Conservation (phyloP, 2,888 invertebrate species). For the Chorisops tibialis region DNA sequence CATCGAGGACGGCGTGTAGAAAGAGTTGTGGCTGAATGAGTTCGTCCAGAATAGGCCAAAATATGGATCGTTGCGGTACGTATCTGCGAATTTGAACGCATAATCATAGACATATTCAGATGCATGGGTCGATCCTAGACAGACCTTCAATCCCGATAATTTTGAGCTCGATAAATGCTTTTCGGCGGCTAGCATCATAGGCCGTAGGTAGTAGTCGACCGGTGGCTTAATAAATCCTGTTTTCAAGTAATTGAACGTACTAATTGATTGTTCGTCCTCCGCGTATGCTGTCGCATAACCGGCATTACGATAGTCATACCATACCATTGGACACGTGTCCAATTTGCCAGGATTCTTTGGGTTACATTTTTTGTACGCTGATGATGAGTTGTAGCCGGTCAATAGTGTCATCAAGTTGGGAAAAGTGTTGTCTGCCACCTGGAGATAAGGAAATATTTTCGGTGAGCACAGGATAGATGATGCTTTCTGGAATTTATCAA, state of each 20-base stretch:
- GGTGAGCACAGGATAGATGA: too few relatives aligned
- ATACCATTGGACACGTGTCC: conserved; percentile 72
- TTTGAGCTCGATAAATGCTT: conserved; percentile 48
- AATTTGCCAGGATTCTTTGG: conserved; percentile 56
- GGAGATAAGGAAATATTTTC: conserved; percentile 25
- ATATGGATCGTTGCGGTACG: conserved; percentile 60
- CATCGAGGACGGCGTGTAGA: conserved; percentile 65
- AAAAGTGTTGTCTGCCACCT: conserved; percentile 85
- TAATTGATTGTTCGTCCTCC: conserved; percentile 70
- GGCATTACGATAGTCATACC: conserved; percentile 67
- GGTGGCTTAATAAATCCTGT: conserved; percentile 70
- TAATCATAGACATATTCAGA: conserved; percentile 68
- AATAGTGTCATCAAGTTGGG: conserved; percentile 83
- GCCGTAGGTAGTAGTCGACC: conserved; percentile 76
- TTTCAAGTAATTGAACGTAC: conserved; percentile 69
- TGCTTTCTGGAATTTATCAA: too few relatives aligned
- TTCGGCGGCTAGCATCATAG: conserved; percentile 69
- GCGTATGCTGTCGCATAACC: conserved; percentile 78
- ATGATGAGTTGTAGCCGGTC: conserved; percentile 60
- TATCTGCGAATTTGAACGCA: conserved; percentile 64
- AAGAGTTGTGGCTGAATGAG: conserved; percentile 68
- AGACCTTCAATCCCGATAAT: conserved; percentile 57
- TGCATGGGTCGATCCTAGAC: conserved; percentile 61
- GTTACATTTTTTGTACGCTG: conserved; percentile 54
- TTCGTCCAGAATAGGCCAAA: conserved; percentile 80